Evolutionary conservation across 2,888 invertebrate genomes (phyloP), one percentile per base, ranked within the genome.

Genomic region (Anoncus sp.): DNA sequence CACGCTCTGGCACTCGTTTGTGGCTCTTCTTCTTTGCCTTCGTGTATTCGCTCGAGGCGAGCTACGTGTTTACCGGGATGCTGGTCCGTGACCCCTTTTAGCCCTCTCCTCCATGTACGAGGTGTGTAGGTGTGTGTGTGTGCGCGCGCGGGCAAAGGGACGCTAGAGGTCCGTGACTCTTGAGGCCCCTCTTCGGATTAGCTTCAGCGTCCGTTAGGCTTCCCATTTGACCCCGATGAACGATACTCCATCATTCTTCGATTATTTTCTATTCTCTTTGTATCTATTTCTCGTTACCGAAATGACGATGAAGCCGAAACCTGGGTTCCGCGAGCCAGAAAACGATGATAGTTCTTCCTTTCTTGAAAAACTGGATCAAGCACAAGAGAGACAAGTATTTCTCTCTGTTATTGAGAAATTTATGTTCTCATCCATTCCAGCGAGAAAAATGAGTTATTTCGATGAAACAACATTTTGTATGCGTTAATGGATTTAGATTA

Each of bases 11-110:
- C n/a, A n/a, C n/a, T 66, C 53, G 47, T 47, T 6, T 40, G 24
- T 66, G 22, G 35, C n/a, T 47, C 45, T 62, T 43, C 22, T 38
- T 67, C 51, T 51, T 75, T 69, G 38, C 53, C 57, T 14, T 65
- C 57, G 31, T 55, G 45, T 14, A 40, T 62, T 60, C 57, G 31
- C 66, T 40, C 38, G 59, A 49, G 51, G 59, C 53, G 3, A 57
- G 53, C 71, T 67, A 66, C 71, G 77, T 76, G 81, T 77, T 78
- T 73, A 70, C 78, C 79, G 75, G 60, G 75, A 74, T 76, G 79
- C 63, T 75, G 77, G 75, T 73, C 77, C 80, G 77, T 84, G 84
- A 84, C 81, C 85, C 81, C 79, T 82, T 84, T 85, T 81, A 80
- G 80, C 76, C 77, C 71, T 71, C 47, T 49, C 66, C 65, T 51